These are phyloP conservation scores for Diorhabda carinulata DNA, from an alignment of 1,140 invertebrate species.

Conservation along the genomic window DNA sequence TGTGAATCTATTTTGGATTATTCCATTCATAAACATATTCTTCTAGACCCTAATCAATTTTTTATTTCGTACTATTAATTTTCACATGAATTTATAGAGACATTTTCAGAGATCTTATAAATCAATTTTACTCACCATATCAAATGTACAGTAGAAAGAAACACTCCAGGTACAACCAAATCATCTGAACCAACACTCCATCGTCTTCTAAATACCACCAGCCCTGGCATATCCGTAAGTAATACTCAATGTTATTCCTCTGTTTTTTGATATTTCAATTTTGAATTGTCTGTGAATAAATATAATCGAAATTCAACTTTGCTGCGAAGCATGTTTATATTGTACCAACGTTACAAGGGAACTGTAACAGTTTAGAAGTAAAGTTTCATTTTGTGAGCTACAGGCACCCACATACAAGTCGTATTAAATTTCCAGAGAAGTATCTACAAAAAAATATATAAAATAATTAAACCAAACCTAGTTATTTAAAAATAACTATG, in stretches of 20 bases:
- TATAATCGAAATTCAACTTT: background rate
- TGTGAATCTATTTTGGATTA: too few relatives aligned
- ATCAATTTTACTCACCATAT: conserved; percentile 65
- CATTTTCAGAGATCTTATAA: background rate
- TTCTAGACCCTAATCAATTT: too few relatives aligned
- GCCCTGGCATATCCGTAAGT: conserved; percentile 69
- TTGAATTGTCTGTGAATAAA: background rate
- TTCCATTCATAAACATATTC: too few relatives aligned
- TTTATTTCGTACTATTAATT: too few relatives aligned
- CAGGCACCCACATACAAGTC: too few relatives aligned
- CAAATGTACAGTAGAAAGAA: conserved; percentile 71
- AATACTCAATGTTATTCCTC: background rate
- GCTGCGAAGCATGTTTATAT: background rate
- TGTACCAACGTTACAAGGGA: background rate
- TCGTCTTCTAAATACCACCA: conserved; percentile 77
- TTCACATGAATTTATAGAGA: too few relatives aligned
- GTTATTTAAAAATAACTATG: too few relatives aligned
- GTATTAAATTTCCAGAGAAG: too few relatives aligned
- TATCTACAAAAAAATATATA: too few relatives aligned
- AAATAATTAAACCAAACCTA: too few relatives aligned
- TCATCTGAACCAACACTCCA: conserved; percentile 90
- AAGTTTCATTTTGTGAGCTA: too few relatives aligned
- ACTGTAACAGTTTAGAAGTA: too few relatives aligned
- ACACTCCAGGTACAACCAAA: conserved; percentile 76
- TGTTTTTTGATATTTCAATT: background rate